Base-by-base conservation (phyloP, 2,888 invertebrate species). In the Theodoxus fluviatilis region DNA sequence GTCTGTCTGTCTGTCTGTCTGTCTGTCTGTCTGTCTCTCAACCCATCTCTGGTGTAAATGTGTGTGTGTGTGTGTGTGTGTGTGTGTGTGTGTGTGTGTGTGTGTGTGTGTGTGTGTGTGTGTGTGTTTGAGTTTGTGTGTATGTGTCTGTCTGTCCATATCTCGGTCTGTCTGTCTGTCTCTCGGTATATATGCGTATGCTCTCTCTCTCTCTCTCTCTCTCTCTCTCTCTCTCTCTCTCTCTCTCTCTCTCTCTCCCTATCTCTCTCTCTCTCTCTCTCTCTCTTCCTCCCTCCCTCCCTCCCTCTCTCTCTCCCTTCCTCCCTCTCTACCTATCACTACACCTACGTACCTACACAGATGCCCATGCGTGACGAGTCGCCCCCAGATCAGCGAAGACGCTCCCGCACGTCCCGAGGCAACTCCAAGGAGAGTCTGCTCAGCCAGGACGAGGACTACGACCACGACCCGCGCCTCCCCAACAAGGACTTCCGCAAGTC, bases 401-500 rank as follows among this genome's bases (percentile, higher is more conserved):
- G 69, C 59, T 65, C 74, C 2, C 72, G 70, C 40, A 59, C 76
- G 15, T 81, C 81, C 1, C 71, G 79, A 49, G 75, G 75, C 7
- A 75, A 76, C 9, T 81, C 80, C n/a, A 78, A 75, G 55, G 83
- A 83, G 67, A 79, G 79, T 59, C 77, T 82, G 12, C 78, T 83
- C 71, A 71, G 69, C 4, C 75, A 75, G 31, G 79, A 80, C 40
- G 76, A 78, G 47, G 80, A 80, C 18, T 69, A 74, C 40, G 76
- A 78, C 33, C 75, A 77, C 49, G 77, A 80, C 7, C 78, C 75
- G 18, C 75, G 78, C 63, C 77, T 80, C 37, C 79, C 76, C 47
- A 93, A 93, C 84, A 93, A 93, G 86, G 92, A 92, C 83, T 92
- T 92, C 77, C 89, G 93, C 43, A 93, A 93, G 84, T 93, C 93